Evolutionary conservation across 2,113 vertebrate species (phyloP), one percentile per base, ranked within the genome.

Genomic region (Dipodomys stephensi): DNA sequence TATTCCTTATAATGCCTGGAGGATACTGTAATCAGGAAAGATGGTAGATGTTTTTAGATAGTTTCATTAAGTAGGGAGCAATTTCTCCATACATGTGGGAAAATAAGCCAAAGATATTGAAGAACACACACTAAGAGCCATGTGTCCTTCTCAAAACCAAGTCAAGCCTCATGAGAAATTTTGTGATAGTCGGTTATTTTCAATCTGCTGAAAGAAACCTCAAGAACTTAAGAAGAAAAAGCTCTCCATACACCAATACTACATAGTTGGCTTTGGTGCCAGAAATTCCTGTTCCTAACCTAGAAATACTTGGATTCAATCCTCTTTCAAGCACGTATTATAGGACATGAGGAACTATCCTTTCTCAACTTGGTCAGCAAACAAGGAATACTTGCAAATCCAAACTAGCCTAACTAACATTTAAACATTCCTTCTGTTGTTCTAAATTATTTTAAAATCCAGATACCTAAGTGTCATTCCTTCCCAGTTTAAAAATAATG

Each of bases 391-490:
- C 83, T 64, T 67, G 6, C 25, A 32, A 85, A 46, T 23, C 28
- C 16, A 32, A 39, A 69, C 53, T 6, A 83, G 78, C 57, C 11
- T 7, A 64, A 65, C 11, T 7, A 64, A 65, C 62, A 60, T 20
- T 71, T 35, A 65, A 92, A 62, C 67, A 68, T 85, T 72, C 83
- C 69, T 32, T 87, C 78, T 65, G 78, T 83, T 69, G 30, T n/a
- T 80, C 72, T 79, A 32, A 53, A 67, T 81, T 91, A 87, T 94
- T 93, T 96, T 89, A 65, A 92, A 95, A 95, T 57, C 94, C 86
- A 39, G 77, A 89, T 78, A 67, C 85, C 71, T 71, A 67, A 87
- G 73, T 91, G 88, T 80, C 77, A 72, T 79, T 93, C 79, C 85
- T 73, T 72, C 65, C 73, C 53, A 64, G 19, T 91, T 95, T 87